Evolutionary conservation across 2,888 invertebrate species (phyloP).

Genomic region (Elmis aenea): DNA sequence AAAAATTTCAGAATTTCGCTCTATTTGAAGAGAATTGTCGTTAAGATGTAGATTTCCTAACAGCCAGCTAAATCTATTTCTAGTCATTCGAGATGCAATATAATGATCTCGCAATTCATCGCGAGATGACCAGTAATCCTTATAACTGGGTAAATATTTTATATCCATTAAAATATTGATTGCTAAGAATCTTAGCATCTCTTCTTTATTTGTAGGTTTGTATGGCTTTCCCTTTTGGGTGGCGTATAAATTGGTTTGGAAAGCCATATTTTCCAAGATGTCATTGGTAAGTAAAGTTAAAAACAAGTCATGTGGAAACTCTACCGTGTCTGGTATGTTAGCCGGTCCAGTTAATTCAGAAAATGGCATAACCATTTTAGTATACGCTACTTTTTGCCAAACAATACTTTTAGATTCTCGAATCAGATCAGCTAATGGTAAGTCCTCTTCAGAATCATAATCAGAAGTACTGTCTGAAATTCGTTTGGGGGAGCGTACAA

Average conservation of each 20-base stretch:
- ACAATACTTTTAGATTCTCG: too few relatives aligned
- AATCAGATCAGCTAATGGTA: too few relatives aligned
- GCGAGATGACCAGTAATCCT: conserved; percentile 21
- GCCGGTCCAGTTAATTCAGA: too few relatives aligned
- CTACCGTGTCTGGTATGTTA: conserved; percentile 1
- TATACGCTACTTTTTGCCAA: too few relatives aligned
- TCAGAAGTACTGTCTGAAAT: too few relatives aligned
- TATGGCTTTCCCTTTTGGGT: conserved; percentile 3
- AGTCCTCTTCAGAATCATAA: too few relatives aligned
- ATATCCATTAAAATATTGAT: conserved; percentile 21
- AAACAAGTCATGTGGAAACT: neutral
- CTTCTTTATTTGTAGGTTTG: conserved; percentile 1
- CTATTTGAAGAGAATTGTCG: conserved; percentile 21
- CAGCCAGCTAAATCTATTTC: conserved; percentile 22
- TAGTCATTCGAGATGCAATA: conserved; percentile 19
- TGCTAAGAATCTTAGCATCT: conserved; percentile 4
- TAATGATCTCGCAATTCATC: conserved; percentile 17
- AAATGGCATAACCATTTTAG: too few relatives aligned
- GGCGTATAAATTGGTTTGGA: conserved; percentile 6
- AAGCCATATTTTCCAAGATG: conserved; percentile 2
- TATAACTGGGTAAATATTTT: conserved; percentile 22
- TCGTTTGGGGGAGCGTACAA: too few relatives aligned
- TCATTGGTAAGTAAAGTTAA: neutral
- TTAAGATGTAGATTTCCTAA: conserved; percentile 23
- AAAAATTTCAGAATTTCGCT: conserved; percentile 7